Base-by-base conservation (phyloP, 2,113 vertebrate genomes). In the Odontesthes bonariensis region DNA sequence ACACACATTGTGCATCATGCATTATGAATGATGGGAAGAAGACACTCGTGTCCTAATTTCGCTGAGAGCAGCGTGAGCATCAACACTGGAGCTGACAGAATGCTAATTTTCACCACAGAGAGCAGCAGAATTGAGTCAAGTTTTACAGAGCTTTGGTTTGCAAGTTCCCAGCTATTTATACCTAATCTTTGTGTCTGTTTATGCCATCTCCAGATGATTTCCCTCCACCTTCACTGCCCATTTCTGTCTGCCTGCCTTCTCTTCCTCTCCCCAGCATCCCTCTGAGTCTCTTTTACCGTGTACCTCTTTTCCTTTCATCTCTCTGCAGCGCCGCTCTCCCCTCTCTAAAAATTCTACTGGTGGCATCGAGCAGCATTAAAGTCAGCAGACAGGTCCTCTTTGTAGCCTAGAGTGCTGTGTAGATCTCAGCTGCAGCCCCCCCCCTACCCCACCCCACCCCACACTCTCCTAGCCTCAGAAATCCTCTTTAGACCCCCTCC, bases 21-120 rank as follows among this genome's bases (percentile, higher is more conserved):
- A 90, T 92, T 90, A 91, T 91, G 86, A 90, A 92, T 88, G 89
- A 89, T 53, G 69, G 78, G 74, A 82, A 88, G 63, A 60, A 88
- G 85, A 87, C 84, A 81, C 78, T 80, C 65, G 19, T 87, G 85
- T 91, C 88, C 82, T 83, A 84, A 90, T 91, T 91, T 90, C 32
- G 63, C 81, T 68, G 77, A 85, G 82, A 83, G 77, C 73, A 27
- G 65, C 61, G 64, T 61, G 69, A 81, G 69, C 73, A 66, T 80
- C 82, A 77, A 81, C 76, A 59, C 66, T 8, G 4, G 57, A 74
- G 49, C 83, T 64, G 80, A 77, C 78, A 58, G 74, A 85, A 87
- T 77, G 68, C 73, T 73, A 84, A 87, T 92, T 81, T 82, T 49
- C 0, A 0, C 46, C 40, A 8, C 33, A 27, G 59, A 78, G 65